Evolutionary conservation across 2,113 vertebrate species (phyloP), one percentile per base, ranked within the genome.

Genomic region (Carettochelys insculpta): DNA sequence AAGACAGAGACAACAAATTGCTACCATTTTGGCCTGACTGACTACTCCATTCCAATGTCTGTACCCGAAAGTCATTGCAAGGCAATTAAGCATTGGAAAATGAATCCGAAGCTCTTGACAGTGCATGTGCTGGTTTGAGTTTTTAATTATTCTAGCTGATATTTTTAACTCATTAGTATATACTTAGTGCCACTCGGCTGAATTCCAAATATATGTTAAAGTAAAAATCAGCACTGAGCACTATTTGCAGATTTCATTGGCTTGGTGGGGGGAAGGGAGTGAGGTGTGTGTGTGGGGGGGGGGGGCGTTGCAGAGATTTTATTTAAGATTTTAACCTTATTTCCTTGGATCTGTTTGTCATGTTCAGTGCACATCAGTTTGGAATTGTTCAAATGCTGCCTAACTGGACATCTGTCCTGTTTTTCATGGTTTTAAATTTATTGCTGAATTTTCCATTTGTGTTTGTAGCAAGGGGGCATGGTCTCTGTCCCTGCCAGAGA

Each of bases 381-480:
- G 88, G 16, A 43, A 25, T 25, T 76, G 10, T n/a, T 25, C 25
- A 47, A 45, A 43, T 17, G 27, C 13, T 73, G 52, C 25, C 79
- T 86, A n/a, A 22, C 89, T 80, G 83, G 41, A 5, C 38, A 16
- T 34, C n/a, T 20, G 5, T 34, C 38, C 38, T 41, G 31, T n/a
- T n/a, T 41, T 20, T 73, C 38, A 73, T 73, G 68, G 68, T 73
- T 73, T 34, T 73, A 24, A 41, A n/a, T 34, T n/a, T 68, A 22
- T 71, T 79, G 85, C 86, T 93, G 27, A 31, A 43, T 92, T 89
- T 93, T 87, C 61, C 38, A 85, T 25, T 9, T 22, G 85, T 51
- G 43, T 12, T n/a, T n/a, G n/a, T n/a, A n/a, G n/a, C n/a, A n/a
- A n/a, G n/a, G n/a, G n/a, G n/a, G n/a, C n/a, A n/a, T n/a, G n/a